Base-by-base conservation (phyloP, 1,140 invertebrate species). In the Caenorhabditis tropicalis region DNA sequence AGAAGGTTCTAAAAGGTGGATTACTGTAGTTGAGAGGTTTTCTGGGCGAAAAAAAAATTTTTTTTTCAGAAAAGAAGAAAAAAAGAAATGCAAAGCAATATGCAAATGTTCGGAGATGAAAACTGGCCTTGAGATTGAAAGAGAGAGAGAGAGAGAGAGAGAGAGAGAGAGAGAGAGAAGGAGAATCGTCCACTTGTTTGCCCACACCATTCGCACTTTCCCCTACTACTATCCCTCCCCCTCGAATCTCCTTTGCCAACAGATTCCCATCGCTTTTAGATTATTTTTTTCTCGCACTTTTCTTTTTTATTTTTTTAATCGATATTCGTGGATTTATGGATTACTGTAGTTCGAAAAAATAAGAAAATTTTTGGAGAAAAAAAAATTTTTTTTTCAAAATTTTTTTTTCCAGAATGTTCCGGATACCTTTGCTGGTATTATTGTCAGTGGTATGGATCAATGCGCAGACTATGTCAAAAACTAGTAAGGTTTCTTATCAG, bases 391-490 rank as follows among this genome's bases (percentile, higher is more conserved):
- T 43, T 74, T 74, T 74, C 10, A 24, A 2, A 46, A 74, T 74
- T 6, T 16, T 48, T 70, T n/a, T 58, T 83, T 83, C n/a, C 29
- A 49, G 24, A 36, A 74, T 74, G 65, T n/a, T 24, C 12, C 33
- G 65, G 65, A 74, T 74, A 74, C 29, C 12, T 16, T 31, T 74
- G 15, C 6, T 43, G 2, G 31, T 82, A 56, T 31, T 60, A 1
- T 70, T 49, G 4, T 39, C 24, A 60, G 2, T 21, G 1, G 1
- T 82, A 27, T 74, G 65, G 33, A 46, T n/a, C 33, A 3, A 74
- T 43, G 33, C 36, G 10, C 65, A 74, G 36, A 74, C 65, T 4
- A 85, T 51, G 46, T 48, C 43, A 16, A 86, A 81, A 60, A 81
- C 79, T 12, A 80, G 70, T 81, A 21, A 51, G 43, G 31, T 24